These are phyloP conservation scores for Leptopilina syphax DNA, from an alignment of 2,888 invertebrate genomes.

Conservation along the genomic window DNA sequence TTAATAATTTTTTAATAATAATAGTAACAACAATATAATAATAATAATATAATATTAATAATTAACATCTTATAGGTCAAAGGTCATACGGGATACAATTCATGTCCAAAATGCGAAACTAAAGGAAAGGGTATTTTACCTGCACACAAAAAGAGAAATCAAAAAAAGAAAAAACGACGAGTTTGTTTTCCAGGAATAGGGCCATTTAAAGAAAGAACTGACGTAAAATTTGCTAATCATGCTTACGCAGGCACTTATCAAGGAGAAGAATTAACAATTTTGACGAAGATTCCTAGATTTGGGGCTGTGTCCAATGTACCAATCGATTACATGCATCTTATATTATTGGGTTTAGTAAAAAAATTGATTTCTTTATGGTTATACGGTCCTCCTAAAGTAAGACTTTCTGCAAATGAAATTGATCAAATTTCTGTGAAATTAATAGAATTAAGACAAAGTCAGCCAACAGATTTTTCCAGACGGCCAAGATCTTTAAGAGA, in stretches of 20 bases:
- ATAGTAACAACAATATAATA: no score
- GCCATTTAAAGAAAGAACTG: background rate
- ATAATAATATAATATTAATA: no score
- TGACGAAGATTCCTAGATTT: no score
- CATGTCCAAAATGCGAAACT: background rate
- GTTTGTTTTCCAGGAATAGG: constrained; percentile 3
- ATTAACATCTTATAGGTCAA: no score
- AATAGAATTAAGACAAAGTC: background rate
- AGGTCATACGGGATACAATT: background rate
- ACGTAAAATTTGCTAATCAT: background rate
- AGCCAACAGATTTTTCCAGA: constrained; percentile 52
- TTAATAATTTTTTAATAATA: no score
- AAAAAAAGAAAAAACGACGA: background rate
- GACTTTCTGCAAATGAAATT: background rate
- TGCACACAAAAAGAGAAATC: no score
- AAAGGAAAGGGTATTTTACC: no score
- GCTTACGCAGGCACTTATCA: background rate
- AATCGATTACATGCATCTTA: constrained; percentile 64
- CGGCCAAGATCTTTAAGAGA: constrained; percentile 49
- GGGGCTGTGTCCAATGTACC: no score
- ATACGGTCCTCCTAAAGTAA: background rate
- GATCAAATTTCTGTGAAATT: background rate
- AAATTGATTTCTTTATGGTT: background rate
- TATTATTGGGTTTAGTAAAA: constrained; percentile 58
- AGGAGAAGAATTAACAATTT: background rate